Evolutionary conservation across 2,797 vertebrate genomes (phyloP), one percentile per base, ranked within the genome.

Genomic region (Gymnoscopelus braueri): DNA sequence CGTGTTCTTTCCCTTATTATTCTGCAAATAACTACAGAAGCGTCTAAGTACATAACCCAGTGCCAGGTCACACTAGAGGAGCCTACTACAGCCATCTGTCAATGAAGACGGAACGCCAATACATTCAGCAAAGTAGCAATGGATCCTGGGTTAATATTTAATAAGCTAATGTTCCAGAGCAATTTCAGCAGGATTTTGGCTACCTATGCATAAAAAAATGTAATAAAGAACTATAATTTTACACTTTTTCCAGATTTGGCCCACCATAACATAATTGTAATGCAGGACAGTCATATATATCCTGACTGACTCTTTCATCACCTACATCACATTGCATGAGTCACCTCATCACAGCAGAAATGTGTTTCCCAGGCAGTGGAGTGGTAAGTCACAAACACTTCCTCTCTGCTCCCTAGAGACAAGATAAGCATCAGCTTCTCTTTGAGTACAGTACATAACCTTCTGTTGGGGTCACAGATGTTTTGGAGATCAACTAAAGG

Each of bases 151-250:
- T 65, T 53, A 72, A 14, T 19, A 52, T 73, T 74, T 84, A 73
- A 81, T 79, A 71, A 81, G 65, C 70, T 70, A 64, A 79, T 81
- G 65, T 78, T 82, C 83, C 39, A 67, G 79, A 54, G 53, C 23
- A 68, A 64, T 13, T 73, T 72, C 48, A 72, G 81, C 67, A 78
- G 63, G 48, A 60, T 74, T 44, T 15, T 67, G 44, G 65, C 72
- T 68, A 68, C 80, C 78, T 55, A 24, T 71, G 67, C 66, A 88
- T 73, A 73, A 77, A 65, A 71, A 39, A 78, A 84, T 69, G 47
- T n/a, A n/a, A n/a, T n/a, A 19, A 19, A 19, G 1, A 19, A 19
- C 19, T 19, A 19, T 19, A 1, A 19, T 19, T 13, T 70, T 63
- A 26, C 64, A 63, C 54, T 79, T 54, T 4, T 29, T 29, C 26